These are phyloP conservation scores for Vesta saturnalis DNA, from an alignment of 2,888 invertebrate genomes.

Conservation along the genomic window DNA sequence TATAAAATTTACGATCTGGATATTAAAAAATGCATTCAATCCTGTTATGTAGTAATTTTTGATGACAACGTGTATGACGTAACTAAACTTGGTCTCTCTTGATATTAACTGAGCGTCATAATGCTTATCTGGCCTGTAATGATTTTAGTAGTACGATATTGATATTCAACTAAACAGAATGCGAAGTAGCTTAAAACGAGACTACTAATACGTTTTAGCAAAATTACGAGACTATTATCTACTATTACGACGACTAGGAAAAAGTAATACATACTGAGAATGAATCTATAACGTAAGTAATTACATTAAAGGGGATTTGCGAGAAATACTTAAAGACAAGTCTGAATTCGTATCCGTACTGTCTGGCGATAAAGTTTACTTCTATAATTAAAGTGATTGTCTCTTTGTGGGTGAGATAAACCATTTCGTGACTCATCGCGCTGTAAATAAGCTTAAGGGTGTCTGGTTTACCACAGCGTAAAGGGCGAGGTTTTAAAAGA, in stretches of 20 bases:
- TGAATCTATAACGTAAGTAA: neutral
- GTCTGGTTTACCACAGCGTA: slow-evolving; percentile 44
- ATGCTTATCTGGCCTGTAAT: slow-evolving; percentile 37
- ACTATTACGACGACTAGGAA: too few species aligned
- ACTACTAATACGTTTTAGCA: too few species aligned
- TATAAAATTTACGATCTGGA: neutral
- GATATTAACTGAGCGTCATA: slow-evolving; percentile 36
- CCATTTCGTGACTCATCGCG: slow-evolving; percentile 39
- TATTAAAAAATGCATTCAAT: slow-evolving; percentile 19
- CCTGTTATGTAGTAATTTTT: slow-evolving; percentile 21
- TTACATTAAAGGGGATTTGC: neutral
- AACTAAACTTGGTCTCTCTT: slow-evolving; percentile 30
- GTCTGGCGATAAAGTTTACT: slow-evolving; percentile 25
- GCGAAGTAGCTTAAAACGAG: slow-evolving; percentile 26
- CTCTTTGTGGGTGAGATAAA: slow-evolving; percentile 33
- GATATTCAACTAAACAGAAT: slow-evolving; percentile 31
- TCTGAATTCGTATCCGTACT: slow-evolving; percentile 10
- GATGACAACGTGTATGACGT: slow-evolving; percentile 16
- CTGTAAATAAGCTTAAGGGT: slow-evolving; percentile 47
- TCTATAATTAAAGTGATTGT: slow-evolving; percentile 32
- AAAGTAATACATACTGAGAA: slow-evolving; percentile 17
- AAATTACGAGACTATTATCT: too few species aligned
- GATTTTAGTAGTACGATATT: slow-evolving; percentile 33
- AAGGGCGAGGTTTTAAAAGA: slow-evolving; percentile 51
- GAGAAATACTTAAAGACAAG: slow-evolving; percentile 3